These are phyloP conservation scores for Dicycla oo DNA, from an alignment of 2,888 invertebrate species.

Conservation along the genomic window DNA sequence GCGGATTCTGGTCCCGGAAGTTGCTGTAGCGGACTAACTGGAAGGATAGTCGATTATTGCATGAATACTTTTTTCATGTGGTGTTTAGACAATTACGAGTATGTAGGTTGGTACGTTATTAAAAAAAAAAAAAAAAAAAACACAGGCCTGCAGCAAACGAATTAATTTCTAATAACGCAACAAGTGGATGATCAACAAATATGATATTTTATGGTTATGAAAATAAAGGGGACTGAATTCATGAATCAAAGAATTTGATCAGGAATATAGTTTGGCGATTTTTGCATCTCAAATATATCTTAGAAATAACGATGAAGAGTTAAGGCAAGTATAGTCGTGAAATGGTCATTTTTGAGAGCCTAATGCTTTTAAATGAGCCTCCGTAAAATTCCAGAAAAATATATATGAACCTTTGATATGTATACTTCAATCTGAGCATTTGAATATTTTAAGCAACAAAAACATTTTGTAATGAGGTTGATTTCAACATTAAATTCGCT, in stretches of 20 bases:
- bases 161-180: not conserved
- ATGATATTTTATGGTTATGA: not conserved
- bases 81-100: not conserved
- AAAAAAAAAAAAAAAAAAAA: too few relatives aligned
- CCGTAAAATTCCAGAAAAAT: too few relatives aligned
- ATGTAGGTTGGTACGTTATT: too few relatives aligned
- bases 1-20: constrained; percentile 93
- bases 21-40: constrained; percentile 93
- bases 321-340: too few relatives aligned
- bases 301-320: not conserved
- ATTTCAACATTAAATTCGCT: too few relatives aligned
- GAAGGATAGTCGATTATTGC: constrained; percentile 65
- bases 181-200: not conserved
- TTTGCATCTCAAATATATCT: too few relatives aligned
- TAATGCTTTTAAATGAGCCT: too few relatives aligned
- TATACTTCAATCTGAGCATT: too few relatives aligned
- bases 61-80: not conserved
- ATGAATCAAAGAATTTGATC: not conserved
- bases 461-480: too few relatives aligned
- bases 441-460: too few relatives aligned
- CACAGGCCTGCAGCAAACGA: not conserved
- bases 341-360: too few relatives aligned
- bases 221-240: not conserved
- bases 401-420: too few relatives aligned
- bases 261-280: not conserved